phyloP scores from a whole-genome alignment of 2,888 invertebrate genomes.

The Ceriagrion tenellum region DNA sequence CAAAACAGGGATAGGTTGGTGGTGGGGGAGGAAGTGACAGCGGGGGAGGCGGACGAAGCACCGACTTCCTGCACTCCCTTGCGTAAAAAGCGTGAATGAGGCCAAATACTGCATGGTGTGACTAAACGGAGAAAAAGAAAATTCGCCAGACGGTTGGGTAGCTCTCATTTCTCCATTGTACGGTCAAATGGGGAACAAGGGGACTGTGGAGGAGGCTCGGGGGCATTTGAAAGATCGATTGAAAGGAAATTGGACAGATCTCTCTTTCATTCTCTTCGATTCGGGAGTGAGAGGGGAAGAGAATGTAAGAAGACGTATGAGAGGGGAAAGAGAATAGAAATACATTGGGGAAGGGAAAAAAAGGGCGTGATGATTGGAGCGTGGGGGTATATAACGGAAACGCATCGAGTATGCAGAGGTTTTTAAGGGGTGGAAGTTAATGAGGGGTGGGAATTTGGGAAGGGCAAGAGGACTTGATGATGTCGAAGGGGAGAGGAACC shows the following conservation, averaged over 20 bases:
- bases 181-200: not conserved
- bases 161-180: not conserved
- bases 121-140: not conserved
- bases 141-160: not conserved
- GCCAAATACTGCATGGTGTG: not conserved
- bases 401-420: not conserved
- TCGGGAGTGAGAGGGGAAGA: not conserved
- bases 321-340: not conserved
- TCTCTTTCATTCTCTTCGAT: not conserved
- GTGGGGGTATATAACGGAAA: not conserved
- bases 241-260: conserved; percentile 61
- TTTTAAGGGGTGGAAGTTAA: conserved; percentile 1
- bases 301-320: not conserved
- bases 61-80: not conserved
- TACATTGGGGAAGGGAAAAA: not conserved
- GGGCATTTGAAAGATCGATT: not conserved
- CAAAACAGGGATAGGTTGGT: not conserved
- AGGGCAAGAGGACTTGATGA: not conserved
- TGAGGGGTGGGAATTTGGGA: conserved; percentile 32
- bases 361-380: not conserved
- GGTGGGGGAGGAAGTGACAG: too few species aligned
- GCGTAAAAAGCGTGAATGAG: conserved; percentile 11
- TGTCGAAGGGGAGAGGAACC: not conserved
- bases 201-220: not conserved
- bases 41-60: not conserved